Evolutionary conservation across 2,888 invertebrate species (phyloP).

Genomic region (Heliothis peltigera): DNA sequence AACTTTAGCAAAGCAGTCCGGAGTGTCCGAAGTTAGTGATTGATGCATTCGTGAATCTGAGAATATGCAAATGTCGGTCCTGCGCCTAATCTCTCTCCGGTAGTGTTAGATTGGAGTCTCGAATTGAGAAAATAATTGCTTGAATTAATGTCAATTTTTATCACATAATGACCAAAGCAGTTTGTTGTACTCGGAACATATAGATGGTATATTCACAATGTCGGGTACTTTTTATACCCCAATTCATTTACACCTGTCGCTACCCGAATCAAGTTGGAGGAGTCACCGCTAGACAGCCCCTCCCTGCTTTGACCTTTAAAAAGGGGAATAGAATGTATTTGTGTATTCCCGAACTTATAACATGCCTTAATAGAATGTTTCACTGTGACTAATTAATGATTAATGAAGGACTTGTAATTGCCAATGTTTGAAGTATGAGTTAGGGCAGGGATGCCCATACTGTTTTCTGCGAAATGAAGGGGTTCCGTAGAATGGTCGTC

Average conservation of each 20-base stretch:
- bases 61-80: too few species aligned
- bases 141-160: not conserved
- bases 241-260: constrained; percentile 74
- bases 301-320: constrained; percentile 33
- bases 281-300: constrained; percentile 24
- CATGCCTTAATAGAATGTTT: constrained; percentile 10
- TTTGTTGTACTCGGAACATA: constrained; percentile 28
- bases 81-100: too few species aligned
- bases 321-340: constrained; percentile 34
- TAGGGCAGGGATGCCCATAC: not conserved
- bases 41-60: too few species aligned
- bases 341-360: constrained; percentile 7
- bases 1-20: too few species aligned
- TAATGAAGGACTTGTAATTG: constrained; percentile 7
- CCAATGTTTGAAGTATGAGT: not conserved
- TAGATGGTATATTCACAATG: constrained; percentile 25
- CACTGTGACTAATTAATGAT: constrained; percentile 11
- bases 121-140: too few species aligned
- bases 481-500: too few species aligned
- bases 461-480: too few species aligned
- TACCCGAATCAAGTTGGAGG: constrained; percentile 72
- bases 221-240: constrained; percentile 60
- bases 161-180: constrained; percentile 9
- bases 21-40: too few species aligned
- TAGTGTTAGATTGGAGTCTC: too few species aligned